These are phyloP conservation scores for Prochilodus magdalenae DNA, from an alignment of 2,113 vertebrate species.

Conservation along the genomic window DNA sequence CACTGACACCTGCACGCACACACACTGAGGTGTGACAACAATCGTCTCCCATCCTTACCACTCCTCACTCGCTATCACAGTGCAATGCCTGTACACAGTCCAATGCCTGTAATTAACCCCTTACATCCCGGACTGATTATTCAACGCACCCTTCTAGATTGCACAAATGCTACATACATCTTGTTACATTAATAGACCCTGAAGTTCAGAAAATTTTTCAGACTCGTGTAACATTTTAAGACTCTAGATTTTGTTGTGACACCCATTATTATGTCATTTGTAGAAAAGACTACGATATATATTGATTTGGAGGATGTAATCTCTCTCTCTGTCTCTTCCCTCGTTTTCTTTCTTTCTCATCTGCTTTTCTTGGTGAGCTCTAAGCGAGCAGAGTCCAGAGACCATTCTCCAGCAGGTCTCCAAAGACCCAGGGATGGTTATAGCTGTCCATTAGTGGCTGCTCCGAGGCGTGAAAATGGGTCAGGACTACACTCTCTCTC, in stretches of 20 bases:
- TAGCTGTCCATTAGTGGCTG: slow-evolving; percentile 71
- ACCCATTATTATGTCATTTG: background rate
- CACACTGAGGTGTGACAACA: slow-evolving; percentile 18
- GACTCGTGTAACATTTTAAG: too few species aligned
- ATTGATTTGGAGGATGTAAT: background rate
- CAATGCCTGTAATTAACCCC: background rate
- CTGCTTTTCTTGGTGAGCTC: slow-evolving; percentile 28
- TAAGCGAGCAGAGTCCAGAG: slow-evolving; percentile 38
- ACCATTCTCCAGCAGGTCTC: slow-evolving; percentile 44
- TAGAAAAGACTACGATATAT: background rate
- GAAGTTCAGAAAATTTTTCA: too few species aligned
- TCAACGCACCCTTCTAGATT: too few species aligned
- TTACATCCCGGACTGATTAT: background rate
- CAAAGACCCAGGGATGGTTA: slow-evolving; percentile 66
- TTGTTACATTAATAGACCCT: too few species aligned
- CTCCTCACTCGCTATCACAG: background rate
- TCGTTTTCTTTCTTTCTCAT: background rate
- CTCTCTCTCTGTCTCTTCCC: too few species aligned
- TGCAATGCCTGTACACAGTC: background rate
- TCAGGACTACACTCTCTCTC: slow-evolving; percentile 63
- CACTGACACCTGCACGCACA: slow-evolving; percentile 56
- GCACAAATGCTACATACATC: too few species aligned
- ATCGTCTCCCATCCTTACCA: background rate
- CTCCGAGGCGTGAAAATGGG: slow-evolving; percentile 71
- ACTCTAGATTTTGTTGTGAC: too few species aligned